Percentiles rank a stretch among this genome's conserved stretches.
Evolutionary conservation across 2,113 vertebrate genomes (phyloP).

Genomic region (Otocyon megalotis): DNA sequence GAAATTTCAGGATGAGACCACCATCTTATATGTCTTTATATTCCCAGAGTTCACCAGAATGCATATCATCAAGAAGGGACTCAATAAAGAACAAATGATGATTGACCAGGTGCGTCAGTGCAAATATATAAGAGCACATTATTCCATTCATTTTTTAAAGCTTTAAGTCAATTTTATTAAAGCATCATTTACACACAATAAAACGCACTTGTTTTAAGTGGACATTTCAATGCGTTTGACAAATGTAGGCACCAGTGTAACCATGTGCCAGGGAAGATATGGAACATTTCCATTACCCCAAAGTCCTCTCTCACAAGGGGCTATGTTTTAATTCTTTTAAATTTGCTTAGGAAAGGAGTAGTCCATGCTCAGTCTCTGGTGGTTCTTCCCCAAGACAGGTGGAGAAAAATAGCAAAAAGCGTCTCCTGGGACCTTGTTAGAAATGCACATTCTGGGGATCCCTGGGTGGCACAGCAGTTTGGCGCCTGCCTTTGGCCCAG

Average conservation of each 20-base stretch:
- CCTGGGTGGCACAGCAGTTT: too few species aligned
- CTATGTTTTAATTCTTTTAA: background rate
- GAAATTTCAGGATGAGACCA: background rate
- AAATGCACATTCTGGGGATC: background rate
- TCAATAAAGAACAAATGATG: background rate
- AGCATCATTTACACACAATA: background rate
- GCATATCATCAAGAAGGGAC: background rate
- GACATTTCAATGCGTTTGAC: background rate
- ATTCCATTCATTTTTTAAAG: background rate
- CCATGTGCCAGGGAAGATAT: background rate
- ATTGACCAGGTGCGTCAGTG: background rate
- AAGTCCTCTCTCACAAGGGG: background rate
- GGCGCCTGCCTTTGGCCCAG: too few species aligned
- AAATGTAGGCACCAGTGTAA: background rate
- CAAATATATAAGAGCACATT: background rate
- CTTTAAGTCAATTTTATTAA: background rate
- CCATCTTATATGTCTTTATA: background rate
- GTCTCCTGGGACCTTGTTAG: background rate
- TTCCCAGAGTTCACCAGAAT: background rate
- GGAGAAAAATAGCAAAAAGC: background rate
- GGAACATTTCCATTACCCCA: background rate
- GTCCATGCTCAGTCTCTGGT: background rate
- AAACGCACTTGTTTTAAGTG: background rate
- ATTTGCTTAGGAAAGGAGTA: background rate
- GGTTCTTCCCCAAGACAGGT: background rate